Evolutionary conservation across 1,140 invertebrate genomes (phyloP).

Genomic region (Lerema accius): DNA sequence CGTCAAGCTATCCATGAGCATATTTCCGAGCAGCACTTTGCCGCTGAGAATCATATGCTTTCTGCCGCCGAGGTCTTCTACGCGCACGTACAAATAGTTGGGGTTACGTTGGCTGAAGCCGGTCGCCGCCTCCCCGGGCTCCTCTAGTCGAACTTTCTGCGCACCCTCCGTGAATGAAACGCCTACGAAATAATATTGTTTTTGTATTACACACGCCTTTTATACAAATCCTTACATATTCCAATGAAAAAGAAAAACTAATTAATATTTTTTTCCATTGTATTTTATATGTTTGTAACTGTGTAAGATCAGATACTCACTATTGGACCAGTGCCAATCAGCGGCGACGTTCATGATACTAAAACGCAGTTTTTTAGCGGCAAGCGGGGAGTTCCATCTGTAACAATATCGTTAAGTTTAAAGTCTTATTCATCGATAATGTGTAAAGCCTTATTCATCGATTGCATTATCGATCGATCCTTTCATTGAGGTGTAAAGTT

Average conservation of each 20-base stretch:
- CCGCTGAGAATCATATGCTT: constrained; percentile 54
- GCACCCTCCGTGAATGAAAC: constrained; percentile 48
- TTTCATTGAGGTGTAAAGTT: too few relatives aligned
- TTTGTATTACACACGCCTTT: too few relatives aligned
- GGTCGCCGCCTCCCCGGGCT: constrained; percentile 17
- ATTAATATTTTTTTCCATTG: too few relatives aligned
- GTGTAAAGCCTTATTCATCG: too few relatives aligned
- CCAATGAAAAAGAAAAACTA: too few relatives aligned
- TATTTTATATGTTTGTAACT: too few relatives aligned
- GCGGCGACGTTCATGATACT: constrained; percentile 45
- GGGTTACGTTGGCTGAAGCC: constrained; percentile 3
- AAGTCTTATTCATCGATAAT: too few relatives aligned
- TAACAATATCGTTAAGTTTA: constrained; percentile 57
- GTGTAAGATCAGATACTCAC: constrained; percentile 57
- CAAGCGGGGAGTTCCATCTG: constrained; percentile 74
- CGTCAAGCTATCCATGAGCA: constrained; percentile 48
- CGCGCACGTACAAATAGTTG: constrained; percentile 45
- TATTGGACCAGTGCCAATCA: constrained; percentile 62
- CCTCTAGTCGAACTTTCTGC: constrained; percentile 46
- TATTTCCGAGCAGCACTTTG: constrained; percentile 53
- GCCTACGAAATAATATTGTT: constrained; percentile 38
- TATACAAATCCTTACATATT: too few relatives aligned
- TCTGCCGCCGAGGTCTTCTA: constrained; percentile 43
- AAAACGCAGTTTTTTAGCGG: constrained; percentile 54
- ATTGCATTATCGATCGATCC: too few relatives aligned